These are phyloP conservation scores for Thyatira batis DNA, from an alignment of 2,888 invertebrate species.

Conservation along the genomic window DNA sequence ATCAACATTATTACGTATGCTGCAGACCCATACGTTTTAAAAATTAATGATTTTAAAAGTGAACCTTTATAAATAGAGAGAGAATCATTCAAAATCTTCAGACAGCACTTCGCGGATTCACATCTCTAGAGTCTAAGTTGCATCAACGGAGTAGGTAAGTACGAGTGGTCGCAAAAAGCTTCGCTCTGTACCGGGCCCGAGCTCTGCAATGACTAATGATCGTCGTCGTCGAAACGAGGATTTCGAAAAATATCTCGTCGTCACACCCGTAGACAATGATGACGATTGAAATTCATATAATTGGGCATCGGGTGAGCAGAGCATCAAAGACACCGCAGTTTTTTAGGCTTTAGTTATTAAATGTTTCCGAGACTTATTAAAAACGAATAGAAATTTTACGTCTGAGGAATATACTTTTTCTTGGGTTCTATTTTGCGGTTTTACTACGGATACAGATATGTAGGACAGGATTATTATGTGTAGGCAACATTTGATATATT, in stretches of 20 bases:
- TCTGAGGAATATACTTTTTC: too few relatives aligned
- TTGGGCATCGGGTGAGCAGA: conserved; percentile 39
- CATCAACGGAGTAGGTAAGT: conserved; percentile 50
- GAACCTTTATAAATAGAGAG: background rate
- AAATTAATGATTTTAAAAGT: too few relatives aligned
- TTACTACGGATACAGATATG: too few relatives aligned
- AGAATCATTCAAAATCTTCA: conserved; percentile 14
- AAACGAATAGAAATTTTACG: too few relatives aligned
- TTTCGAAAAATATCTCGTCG: conserved; percentile 65
- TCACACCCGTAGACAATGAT: conserved; percentile 57
- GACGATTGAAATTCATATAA: conserved; percentile 59
- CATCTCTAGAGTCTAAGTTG: conserved; percentile 45
- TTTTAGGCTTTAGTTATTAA: background rate
- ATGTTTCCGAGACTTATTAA: background rate
- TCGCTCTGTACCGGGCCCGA: conserved; percentile 48
- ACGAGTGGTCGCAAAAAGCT: conserved; percentile 57
- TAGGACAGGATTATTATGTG: too few relatives aligned
- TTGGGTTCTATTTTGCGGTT: too few relatives aligned
- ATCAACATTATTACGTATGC: too few relatives aligned
- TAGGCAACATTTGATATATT: background rate
- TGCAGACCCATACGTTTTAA: too few relatives aligned
- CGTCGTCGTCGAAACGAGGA: conserved; percentile 44
- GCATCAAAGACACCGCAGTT: conserved; percentile 37
- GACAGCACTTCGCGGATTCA: conserved; percentile 37
- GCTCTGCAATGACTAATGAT: conserved; percentile 71